Evolutionary conservation across 2,113 vertebrate species (phyloP).

Genomic region (Paralichthys olivaceus): DNA sequence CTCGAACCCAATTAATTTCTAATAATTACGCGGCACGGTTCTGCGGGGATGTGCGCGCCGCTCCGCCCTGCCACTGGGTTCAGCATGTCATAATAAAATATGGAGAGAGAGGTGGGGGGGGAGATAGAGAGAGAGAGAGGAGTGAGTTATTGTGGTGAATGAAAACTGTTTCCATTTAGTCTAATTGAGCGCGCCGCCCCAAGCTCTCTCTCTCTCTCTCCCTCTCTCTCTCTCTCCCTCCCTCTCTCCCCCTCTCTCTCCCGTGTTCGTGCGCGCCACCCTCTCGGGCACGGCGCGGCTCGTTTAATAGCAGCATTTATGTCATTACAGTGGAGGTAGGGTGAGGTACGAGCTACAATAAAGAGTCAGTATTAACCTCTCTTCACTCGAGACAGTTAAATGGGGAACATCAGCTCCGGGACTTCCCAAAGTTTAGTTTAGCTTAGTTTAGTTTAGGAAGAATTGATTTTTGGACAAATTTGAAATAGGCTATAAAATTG

Average conservation of each 20-base stretch:
- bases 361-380: constrained; percentile 90
- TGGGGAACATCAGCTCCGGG: constrained; percentile 75
- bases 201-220: constrained; percentile 69
- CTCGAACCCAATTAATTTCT: constrained; percentile 97
- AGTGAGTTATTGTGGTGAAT: constrained; percentile 92
- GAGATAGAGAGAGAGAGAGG: constrained; percentile 23
- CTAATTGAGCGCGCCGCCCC: constrained; percentile 89
- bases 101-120: constrained; percentile 78
- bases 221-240: constrained; percentile 35
- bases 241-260: constrained; percentile 36
- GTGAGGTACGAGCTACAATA: constrained; percentile 90
- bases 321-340: constrained; percentile 86
- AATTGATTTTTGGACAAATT: no score
- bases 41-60: constrained; percentile 82
- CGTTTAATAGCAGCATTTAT: constrained; percentile 89
- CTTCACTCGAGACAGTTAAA: constrained; percentile 81
- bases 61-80: constrained; percentile 85
- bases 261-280: constrained; percentile 77
- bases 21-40: constrained; percentile 94
- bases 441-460: background rate
- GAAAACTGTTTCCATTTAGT: constrained; percentile 95
- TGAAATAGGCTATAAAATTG: no score
- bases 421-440: background rate
- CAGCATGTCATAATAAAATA: constrained; percentile 90
- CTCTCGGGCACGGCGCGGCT: constrained; percentile 69